phyloP scores from a whole-genome alignment of 2,113 vertebrate genomes.

The Seriola quinqueradiata region DNA sequence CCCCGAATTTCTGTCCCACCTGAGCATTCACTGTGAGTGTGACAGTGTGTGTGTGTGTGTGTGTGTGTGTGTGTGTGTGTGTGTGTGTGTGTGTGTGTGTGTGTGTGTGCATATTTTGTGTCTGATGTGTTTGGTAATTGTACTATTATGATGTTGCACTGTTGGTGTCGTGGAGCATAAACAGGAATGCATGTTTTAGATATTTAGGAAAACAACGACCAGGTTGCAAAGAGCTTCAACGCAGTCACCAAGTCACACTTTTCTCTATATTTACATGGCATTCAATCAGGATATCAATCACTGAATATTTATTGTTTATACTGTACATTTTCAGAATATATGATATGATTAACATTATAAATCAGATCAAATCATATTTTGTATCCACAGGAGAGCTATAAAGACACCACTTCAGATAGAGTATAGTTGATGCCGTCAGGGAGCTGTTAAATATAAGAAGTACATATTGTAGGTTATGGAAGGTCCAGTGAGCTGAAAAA shows the following conservation, averaged over 20 bases:
- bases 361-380: constrained; percentile 70
- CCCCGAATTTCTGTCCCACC: constrained; percentile 45
- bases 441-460: constrained; percentile 27
- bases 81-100: constrained; percentile 31
- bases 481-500: background rate
- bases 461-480: constrained; percentile 11
- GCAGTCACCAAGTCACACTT: constrained; percentile 8
- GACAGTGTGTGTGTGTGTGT: constrained; percentile 41
- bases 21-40: constrained; percentile 76
- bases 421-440: constrained; percentile 29
- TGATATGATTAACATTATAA: constrained; percentile 49
- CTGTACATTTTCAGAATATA: constrained; percentile 76
- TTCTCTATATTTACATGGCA: constrained; percentile 55
- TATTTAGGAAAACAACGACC: constrained; percentile 47
- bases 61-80: constrained; percentile 32
- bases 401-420: constrained; percentile 17
- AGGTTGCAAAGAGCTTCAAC: constrained; percentile 45
- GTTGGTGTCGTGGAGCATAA: constrained; percentile 64
- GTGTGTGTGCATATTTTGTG: constrained; percentile 37
- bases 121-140: constrained; percentile 57
- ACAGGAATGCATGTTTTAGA: constrained; percentile 68
- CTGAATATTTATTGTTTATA: constrained; percentile 81
- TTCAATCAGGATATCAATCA: constrained; percentile 63
- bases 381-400: constrained; percentile 59
- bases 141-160: constrained; percentile 71